Base-by-base conservation (phyloP, 64 coral and sea anemone genomes). In the Actinia equina region DNA sequence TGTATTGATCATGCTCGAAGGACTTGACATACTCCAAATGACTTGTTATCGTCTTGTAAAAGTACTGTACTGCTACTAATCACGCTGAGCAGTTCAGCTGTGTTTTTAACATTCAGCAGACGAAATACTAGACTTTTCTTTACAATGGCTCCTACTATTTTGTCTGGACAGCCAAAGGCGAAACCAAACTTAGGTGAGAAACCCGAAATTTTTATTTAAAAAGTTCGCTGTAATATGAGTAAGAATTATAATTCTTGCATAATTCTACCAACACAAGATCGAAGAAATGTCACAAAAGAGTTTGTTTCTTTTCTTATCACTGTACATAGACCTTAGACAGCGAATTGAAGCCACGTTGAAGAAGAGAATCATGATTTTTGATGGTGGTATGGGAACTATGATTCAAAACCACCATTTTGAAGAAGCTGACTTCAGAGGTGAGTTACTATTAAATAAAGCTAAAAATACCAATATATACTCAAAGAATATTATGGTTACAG, bases 301-400 rank as follows among this genome's bases (percentile, higher is more conserved):
- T 16, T 57, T 57, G 13, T 57, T 57, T 57, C 7, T 57, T 12
- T 14, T 5, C 55, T 57, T 57, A 57, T 81, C 20, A 20, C 0
- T 52, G 49, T 51, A 46, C 16, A 45, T 59, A 94, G 95, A 98
- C 88, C 81, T 98, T 25, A 64, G 69, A 53, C 45, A 79, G 43
- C 84, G 93, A 25, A 89, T 98, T 43, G 85, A 83, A 42, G 90
- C 93, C 17, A 94, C 93, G 1, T 71, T 98, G 57, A 89, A 88
- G 58, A 89, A 98, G 54, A 89, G 96, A 83, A 92, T 98, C 19
- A 98, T 94, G 93, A 92, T 98, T 43, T 91, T 98, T 18, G 95
- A 98, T 90, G 95, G 95, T 20, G 95, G 89, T 22, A 98, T 98
- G 96, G 96, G 96, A 59, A 98, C 96, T 20, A 98, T 98, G 96